phyloP scores from a whole-genome alignment of 2,797 vertebrate species.

The Corythornis leucogaster region DNA sequence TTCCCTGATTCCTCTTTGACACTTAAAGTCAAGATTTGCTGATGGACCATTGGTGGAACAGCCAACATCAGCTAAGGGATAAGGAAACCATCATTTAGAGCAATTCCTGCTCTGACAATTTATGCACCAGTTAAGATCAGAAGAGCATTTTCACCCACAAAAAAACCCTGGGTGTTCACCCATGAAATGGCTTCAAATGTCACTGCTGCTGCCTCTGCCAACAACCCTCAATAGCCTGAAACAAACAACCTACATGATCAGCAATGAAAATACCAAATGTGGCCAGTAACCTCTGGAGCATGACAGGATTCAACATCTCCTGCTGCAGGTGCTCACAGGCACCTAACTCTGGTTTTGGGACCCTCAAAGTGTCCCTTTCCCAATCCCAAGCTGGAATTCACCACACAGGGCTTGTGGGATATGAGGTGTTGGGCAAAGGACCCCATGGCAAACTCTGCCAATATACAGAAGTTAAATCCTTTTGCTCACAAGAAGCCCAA shows the following conservation, averaged over 20 bases:
- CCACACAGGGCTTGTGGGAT: rapidly evolving
- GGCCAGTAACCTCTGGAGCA: not conserved
- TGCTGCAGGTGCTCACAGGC: no score
- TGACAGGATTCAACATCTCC: rapidly evolving
- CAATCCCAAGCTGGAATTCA: not conserved
- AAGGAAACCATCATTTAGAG: not conserved
- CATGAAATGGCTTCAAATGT: not conserved
- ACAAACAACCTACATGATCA: rapidly evolving
- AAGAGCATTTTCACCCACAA: not conserved
- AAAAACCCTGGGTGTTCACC: not conserved
- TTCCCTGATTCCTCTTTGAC: not conserved
- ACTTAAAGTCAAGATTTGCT: not conserved
- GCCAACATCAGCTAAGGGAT: not conserved
- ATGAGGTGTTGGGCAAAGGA: not conserved
- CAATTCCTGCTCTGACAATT: not conserved
- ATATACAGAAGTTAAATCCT: rapidly evolving
- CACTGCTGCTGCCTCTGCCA: not conserved
- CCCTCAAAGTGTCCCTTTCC: not conserved
- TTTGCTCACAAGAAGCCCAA: not conserved
- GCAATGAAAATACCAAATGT: not conserved
- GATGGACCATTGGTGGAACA: not conserved
- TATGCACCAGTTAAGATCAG: not conserved
- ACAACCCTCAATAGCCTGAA: not conserved
- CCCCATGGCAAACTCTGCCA: not conserved
- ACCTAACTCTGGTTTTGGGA: not conserved